Conservation (phyloP, 2,888 invertebrate species). For the Rhopalosiphum nymphaeae region DNA sequence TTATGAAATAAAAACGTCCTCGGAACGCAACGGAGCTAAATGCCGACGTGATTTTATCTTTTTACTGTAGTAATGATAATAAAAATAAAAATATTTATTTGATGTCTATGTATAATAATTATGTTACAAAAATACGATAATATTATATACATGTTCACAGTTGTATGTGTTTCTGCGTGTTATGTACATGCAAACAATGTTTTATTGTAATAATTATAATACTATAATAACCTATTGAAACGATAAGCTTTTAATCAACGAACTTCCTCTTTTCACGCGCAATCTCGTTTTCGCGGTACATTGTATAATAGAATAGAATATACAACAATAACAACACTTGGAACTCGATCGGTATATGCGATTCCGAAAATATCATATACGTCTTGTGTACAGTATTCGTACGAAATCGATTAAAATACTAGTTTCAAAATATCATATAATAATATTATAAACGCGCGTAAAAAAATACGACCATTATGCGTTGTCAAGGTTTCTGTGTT, state of each 20-base stretch:
- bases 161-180: not conserved
- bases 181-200: not conserved
- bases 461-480: not conserved
- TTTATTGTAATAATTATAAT: not conserved
- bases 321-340: not conserved
- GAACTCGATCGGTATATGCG: not conserved
- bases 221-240: not conserved
- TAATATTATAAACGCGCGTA: not conserved
- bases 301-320: not conserved
- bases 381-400: not conserved
- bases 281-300: not conserved
- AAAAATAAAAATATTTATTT: not conserved
- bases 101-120: not conserved
- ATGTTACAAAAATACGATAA: not conserved
- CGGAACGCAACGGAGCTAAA: no score
- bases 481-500: not conserved
- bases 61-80: not conserved
- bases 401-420: not conserved
- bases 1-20: not conserved
- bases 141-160: not conserved
- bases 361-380: not conserved
- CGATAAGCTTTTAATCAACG: slow-evolving; percentile 15
- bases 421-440: not conserved
- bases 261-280: not conserved
- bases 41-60: not conserved